Evolutionary conservation across 2,113 vertebrate genomes (phyloP).

Genomic region (Nothocercus nigrocapillus): DNA sequence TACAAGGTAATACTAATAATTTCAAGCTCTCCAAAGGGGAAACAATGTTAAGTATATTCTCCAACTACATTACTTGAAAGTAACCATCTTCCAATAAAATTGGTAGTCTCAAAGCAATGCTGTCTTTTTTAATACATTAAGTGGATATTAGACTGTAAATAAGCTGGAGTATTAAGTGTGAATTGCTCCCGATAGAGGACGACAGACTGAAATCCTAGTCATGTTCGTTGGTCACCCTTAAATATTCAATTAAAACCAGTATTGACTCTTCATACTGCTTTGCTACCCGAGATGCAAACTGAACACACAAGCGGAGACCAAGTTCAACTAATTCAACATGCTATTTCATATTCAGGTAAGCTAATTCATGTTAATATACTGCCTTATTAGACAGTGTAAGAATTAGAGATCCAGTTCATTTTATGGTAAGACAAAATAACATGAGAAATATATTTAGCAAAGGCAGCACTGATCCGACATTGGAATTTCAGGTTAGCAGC

Average conservation of each 20-base stretch:
- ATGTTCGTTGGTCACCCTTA: neutral
- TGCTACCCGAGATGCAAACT: neutral
- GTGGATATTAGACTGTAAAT: neutral
- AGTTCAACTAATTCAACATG: slow-evolving; percentile 1
- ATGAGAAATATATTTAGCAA: neutral
- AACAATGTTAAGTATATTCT: neutral
- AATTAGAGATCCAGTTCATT: neutral
- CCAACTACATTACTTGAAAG: neutral
- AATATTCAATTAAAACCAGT: neutral
- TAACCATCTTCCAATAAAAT: neutral
- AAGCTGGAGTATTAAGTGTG: neutral
- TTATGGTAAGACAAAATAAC: neutral
- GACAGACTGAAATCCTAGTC: neutral
- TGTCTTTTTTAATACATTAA: neutral
- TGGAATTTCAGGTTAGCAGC: neutral
- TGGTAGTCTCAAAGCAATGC: neutral
- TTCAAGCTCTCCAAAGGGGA: neutral
- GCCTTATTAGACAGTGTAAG: neutral
- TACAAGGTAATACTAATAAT: neutral
- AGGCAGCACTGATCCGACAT: neutral
- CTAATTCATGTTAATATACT: slow-evolving; percentile 14
- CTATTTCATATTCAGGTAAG: slow-evolving; percentile 27
- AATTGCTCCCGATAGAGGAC: neutral
- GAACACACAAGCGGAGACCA: neutral
- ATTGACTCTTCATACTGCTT: neutral